Conservation (phyloP, 2,113 vertebrate species). For the Pseudopipra pipra region DNA sequence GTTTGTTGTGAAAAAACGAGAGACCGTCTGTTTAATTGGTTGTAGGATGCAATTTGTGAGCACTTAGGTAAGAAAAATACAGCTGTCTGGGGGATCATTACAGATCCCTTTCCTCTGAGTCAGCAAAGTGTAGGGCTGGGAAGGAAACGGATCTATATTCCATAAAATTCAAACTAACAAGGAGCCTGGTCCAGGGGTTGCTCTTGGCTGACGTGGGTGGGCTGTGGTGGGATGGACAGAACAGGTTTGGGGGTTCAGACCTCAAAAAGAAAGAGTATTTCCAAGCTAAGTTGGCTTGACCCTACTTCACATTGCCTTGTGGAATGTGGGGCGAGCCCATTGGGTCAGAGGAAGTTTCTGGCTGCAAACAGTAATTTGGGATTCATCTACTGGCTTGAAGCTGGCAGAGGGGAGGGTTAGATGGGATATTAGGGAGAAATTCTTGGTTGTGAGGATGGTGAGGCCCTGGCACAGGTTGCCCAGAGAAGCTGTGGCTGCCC, state of each 20-base stretch:
- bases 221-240: neutral
- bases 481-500: neutral
- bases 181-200: neutral
- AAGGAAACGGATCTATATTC: slow-evolving; percentile 45
- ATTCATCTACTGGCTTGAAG: neutral
- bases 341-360: neutral
- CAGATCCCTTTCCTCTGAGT: slow-evolving; percentile 50
- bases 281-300: neutral
- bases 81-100: slow-evolving; percentile 35
- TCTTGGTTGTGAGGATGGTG: accelerated
- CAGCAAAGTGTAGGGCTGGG: slow-evolving; percentile 45
- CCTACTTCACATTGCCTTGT: neutral
- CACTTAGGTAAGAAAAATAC: slow-evolving; percentile 57
- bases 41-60: slow-evolving; percentile 57
- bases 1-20: slow-evolving; percentile 44
- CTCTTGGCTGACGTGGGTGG: neutral
- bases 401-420: no score
- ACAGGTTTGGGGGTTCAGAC: neutral
- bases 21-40: slow-evolving; percentile 55
- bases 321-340: neutral
- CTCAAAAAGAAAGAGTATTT: neutral
- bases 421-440: neutral
- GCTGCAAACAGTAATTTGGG: neutral
- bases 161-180: slow-evolving; percentile 4
- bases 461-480: neutral